Conservation (phyloP, 2,888 invertebrate genomes). For the Drosophila infuscata region DNA sequence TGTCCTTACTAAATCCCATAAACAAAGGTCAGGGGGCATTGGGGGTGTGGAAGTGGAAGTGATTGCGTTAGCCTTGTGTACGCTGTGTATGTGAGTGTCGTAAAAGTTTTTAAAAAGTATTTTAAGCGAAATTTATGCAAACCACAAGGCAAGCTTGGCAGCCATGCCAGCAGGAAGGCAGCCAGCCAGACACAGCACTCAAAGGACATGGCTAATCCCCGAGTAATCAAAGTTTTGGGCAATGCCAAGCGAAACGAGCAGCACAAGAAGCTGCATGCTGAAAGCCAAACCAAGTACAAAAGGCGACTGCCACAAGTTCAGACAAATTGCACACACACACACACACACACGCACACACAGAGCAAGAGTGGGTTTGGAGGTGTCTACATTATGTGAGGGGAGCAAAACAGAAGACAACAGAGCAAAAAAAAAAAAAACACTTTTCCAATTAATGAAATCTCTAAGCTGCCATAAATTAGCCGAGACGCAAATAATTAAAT, state of each 20-base stretch:
- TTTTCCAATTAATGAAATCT: slow-evolving; percentile 85
- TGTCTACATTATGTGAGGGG: not conserved
- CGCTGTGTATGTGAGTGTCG: slow-evolving; percentile 50
- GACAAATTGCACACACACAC: slow-evolving; percentile 47
- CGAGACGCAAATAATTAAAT: slow-evolving; percentile 80
- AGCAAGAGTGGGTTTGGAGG: not conserved
- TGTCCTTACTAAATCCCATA: slow-evolving; percentile 53
- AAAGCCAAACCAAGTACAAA: slow-evolving; percentile 47
- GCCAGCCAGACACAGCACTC: slow-evolving; percentile 38
- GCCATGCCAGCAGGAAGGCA: slow-evolving; percentile 3
- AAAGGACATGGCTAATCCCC: slow-evolving; percentile 74
- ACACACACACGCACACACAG: not conserved
- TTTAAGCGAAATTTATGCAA: slow-evolving; percentile 81
- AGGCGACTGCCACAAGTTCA: slow-evolving; percentile 35
- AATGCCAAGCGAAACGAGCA: slow-evolving; percentile 67
- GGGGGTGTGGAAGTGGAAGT: slow-evolving; percentile 15
- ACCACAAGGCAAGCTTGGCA: slow-evolving; percentile 71
- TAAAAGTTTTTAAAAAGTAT: slow-evolving; percentile 81
- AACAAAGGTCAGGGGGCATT: slow-evolving; percentile 48
- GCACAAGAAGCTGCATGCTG: slow-evolving; percentile 42
- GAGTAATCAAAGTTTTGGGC: slow-evolving; percentile 81
- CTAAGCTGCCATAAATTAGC: slow-evolving; percentile 82
- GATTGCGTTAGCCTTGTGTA: slow-evolving; percentile 30
- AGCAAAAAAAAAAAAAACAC: slow-evolving; percentile 61
- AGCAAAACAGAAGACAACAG: slow-evolving; percentile 12